Conservation (phyloP, 2,797 vertebrate genomes). For the Odontamblyopus rebecca region DNA sequence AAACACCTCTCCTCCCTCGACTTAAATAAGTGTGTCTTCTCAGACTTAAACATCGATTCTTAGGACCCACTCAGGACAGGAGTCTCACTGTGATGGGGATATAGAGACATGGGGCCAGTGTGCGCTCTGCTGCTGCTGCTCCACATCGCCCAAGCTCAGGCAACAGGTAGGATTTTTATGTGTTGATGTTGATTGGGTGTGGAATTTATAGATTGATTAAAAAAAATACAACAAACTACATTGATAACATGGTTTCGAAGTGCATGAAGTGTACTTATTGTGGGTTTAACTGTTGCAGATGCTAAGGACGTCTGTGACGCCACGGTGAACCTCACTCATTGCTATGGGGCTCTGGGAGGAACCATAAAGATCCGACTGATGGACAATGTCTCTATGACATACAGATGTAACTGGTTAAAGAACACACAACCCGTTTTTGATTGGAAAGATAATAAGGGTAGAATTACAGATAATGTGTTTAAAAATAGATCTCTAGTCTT, state of each 20-base stretch:
- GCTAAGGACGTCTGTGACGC: conserved; percentile 32
- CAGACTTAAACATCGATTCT: neutral
- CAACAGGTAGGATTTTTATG: neutral
- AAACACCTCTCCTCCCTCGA: neutral
- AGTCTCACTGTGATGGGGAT: neutral
- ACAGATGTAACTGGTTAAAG: accelerated
- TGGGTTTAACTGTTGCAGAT: conserved; percentile 26
- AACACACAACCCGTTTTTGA: accelerated
- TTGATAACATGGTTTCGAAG: neutral
- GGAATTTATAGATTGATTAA: neutral
- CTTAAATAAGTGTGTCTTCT: neutral
- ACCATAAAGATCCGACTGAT: conserved; percentile 41
- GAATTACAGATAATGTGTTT: accelerated
- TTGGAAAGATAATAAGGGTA: accelerated
- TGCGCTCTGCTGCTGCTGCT: conserved; percentile 8
- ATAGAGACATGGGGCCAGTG: conserved; percentile 4
- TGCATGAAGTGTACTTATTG: neutral
- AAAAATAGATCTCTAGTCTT: conserved; percentile 13
- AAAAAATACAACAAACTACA: neutral
- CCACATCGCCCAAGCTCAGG: neutral
- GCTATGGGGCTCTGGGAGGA: conserved; percentile 56
- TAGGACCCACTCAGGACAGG: neutral
- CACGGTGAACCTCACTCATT: conserved; percentile 32
- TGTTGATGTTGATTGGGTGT: too few species aligned
- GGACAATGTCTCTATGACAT: accelerated